Conservation (phyloP, 2,113 vertebrate genomes). For the Ciconia boyciana region DNA sequence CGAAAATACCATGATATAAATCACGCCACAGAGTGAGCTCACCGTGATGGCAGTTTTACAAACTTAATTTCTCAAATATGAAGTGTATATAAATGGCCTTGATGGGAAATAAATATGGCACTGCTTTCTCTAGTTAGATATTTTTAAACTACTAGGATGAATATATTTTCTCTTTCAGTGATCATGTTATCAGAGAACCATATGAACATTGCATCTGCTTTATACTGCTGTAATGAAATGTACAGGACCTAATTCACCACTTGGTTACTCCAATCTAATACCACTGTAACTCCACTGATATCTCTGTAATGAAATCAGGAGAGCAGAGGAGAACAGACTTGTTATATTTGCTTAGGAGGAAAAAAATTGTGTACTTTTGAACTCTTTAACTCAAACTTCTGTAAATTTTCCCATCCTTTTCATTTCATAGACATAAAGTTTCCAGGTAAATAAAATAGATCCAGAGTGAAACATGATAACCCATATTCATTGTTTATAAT, state of each 20-base stretch:
- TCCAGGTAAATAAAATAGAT: background rate
- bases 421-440: background rate
- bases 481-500: background rate
- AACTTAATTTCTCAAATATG: background rate
- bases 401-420: background rate
- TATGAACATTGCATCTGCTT: background rate
- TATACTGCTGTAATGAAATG: background rate
- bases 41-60: background rate
- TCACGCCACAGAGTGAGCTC: background rate
- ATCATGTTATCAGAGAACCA: background rate
- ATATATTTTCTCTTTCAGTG: background rate
- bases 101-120: background rate
- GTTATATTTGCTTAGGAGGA: background rate
- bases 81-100: background rate
- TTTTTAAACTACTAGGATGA: background rate
- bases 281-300: background rate
- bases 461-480: background rate
- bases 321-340: background rate
- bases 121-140: background rate
- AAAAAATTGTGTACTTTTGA: accelerated
- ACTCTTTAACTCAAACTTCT: background rate
- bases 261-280: background rate
- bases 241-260: background rate
- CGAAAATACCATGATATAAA: background rate
- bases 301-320: background rate